Conservation (phyloP, 2,888 invertebrate species). For the Anagyrus pseudococci region DNA sequence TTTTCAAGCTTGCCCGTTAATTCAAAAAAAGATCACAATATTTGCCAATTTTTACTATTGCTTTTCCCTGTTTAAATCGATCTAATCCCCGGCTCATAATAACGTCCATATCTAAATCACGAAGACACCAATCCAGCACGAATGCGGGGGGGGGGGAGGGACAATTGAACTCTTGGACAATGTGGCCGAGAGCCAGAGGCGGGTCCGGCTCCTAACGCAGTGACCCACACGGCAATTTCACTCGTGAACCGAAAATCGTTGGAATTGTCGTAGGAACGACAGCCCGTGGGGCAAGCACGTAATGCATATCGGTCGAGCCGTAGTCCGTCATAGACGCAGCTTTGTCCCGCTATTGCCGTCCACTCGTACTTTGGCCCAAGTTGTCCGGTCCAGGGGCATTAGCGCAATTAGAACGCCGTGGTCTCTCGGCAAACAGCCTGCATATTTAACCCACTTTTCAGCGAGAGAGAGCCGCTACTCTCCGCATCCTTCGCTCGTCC, state of each 20-base stretch:
- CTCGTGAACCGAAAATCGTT: constrained; percentile 28
- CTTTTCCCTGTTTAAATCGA: too few relatives aligned
- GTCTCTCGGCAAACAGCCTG: constrained; percentile 51
- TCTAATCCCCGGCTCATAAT: too few relatives aligned
- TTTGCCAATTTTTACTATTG: too few relatives aligned
- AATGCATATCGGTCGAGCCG: too few relatives aligned
- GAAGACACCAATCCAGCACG: too few relatives aligned
- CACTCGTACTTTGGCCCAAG: constrained; percentile 34
- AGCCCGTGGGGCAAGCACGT: constrained; percentile 23
- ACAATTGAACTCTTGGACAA: too few relatives aligned
- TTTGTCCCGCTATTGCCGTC: constrained; percentile 35
- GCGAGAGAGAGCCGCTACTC: too few relatives aligned
- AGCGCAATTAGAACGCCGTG: constrained; percentile 54
- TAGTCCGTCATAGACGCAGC: too few relatives aligned
- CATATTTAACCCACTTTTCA: constrained; percentile 54
- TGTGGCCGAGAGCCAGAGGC: neutral
- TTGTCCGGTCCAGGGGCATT: constrained; percentile 50
- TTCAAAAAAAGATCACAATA: too few relatives aligned
- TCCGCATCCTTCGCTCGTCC: constrained; percentile 28
- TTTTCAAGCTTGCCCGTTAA: too few relatives aligned
- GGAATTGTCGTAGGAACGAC: constrained; percentile 22
- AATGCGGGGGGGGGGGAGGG: too few relatives aligned
- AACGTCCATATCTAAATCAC: too few relatives aligned
- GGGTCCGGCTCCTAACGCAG: neutral
- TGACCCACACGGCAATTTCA: constrained; percentile 19